phyloP scores from a whole-genome alignment of 2,888 invertebrate species.

The Ornithoptera priamus region DNA sequence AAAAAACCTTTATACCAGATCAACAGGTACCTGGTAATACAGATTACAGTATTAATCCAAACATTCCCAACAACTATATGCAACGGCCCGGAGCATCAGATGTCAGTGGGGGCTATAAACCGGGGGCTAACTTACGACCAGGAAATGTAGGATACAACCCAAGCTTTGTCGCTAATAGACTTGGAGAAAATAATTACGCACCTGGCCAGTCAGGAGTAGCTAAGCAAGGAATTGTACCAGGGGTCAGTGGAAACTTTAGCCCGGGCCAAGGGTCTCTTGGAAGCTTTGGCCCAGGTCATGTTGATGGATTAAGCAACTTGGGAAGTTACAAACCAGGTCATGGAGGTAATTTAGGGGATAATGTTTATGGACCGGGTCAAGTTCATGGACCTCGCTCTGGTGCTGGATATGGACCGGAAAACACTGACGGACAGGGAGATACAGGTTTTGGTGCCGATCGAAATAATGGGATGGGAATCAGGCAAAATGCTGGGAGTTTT shows the following conservation, averaged over 20 bases:
- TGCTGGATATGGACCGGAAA: neutral
- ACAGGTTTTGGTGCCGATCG: neutral
- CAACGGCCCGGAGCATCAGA: neutral
- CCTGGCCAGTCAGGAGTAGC: neutral
- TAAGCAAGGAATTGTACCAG: conserved; percentile 12
- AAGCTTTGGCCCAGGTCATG: neutral
- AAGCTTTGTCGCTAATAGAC: neutral
- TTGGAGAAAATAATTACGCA: neutral
- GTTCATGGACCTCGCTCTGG: neutral
- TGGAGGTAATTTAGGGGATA: neutral
- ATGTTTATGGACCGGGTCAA: neutral
- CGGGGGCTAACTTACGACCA: neutral
- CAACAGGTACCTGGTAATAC: conserved; percentile 1
- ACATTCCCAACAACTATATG: conserved; percentile 9
- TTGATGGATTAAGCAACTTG: neutral
- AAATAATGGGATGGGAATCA: neutral
- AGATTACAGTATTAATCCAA: conserved; percentile 3
- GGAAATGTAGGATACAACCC: neutral
- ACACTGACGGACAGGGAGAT: neutral
- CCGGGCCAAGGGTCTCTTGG: neutral
- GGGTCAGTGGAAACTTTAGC: conserved; percentile 9
- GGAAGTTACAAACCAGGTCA: neutral
- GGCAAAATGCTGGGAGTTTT: neutral
- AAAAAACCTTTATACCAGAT: neutral
- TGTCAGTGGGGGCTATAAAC: neutral